phyloP scores from a whole-genome alignment of 2,797 vertebrate genomes.

The Fundulus diaphanus region DNA sequence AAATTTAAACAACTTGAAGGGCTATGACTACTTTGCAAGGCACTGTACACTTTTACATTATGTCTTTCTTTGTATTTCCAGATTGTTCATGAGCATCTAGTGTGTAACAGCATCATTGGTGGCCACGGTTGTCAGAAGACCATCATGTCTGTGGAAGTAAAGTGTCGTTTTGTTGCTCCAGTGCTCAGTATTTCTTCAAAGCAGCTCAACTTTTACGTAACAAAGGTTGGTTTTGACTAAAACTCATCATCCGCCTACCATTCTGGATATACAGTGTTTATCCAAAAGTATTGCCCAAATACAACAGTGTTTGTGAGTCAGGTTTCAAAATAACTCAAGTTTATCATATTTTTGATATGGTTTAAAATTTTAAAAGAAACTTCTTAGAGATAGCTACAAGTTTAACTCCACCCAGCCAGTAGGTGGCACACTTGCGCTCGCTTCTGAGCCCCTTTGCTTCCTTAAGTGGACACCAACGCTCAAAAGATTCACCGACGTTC shows the following conservation, averaged over 20 bases:
- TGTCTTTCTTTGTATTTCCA: constrained; percentile 53
- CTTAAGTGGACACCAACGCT: too few species aligned
- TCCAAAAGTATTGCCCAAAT: too few species aligned
- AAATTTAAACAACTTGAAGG: neutral
- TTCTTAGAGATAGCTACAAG: too few species aligned
- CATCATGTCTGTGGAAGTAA: constrained; percentile 83
- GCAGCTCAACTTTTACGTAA: constrained; percentile 81
- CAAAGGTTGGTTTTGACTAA: constrained; percentile 81
- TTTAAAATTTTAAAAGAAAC: too few species aligned
- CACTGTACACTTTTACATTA: neutral
- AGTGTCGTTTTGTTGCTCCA: constrained; percentile 85
- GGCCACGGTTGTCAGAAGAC: constrained; percentile 57
- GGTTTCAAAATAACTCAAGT: too few species aligned
- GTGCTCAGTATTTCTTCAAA: constrained; percentile 81
- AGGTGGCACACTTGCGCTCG: too few species aligned
- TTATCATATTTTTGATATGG: too few species aligned
- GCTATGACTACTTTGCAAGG: neutral
- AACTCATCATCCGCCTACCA: neutral
- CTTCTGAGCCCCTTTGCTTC: too few species aligned
- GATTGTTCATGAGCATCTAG: constrained; percentile 83
- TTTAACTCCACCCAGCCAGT: too few species aligned
- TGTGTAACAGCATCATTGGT: constrained; percentile 83
- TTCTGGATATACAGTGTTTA: neutral
- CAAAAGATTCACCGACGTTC: too few species aligned
- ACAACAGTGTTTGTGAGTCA: too few species aligned